Base-by-base conservation (phyloP, 2,888 invertebrate genomes). In the Morpho helenor region DNA sequence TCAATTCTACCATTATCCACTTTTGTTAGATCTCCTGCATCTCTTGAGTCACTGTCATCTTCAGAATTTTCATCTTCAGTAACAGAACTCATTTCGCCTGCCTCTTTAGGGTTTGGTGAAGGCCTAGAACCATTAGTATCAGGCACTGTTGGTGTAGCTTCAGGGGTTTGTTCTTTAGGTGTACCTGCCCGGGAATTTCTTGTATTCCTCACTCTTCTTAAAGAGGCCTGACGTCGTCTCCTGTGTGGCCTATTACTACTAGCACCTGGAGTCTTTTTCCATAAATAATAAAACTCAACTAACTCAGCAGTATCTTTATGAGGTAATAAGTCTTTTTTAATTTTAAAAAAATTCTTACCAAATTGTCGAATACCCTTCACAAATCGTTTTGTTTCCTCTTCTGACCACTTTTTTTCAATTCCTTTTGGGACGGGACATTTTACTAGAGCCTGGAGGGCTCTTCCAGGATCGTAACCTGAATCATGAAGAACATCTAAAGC, bases 181-280 rank as follows among this genome's bases (percentile, higher is more conserved):
- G 93, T 94, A 66, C 94, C 95, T 69, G 96, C 95, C 77, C 97
- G 93, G 69, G 96, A 96, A 79, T 96, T 97, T 66, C 97, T 92
- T 57, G 97, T 97, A 75, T 96, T 96, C 67, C 97, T 93, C 68
- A 97, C 97, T 74, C 98, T 93, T 69, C 97, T 93, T 72, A 98
- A 89, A 53, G 97, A 97, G 70, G 96, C 96, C 82, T 96, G 97
- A 55, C 97, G 92, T 66, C 98, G 92, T 78, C 98, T 93, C 67
- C 98, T 93, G 79, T 98, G 98, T 39, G 98, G 98, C 70, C 99
- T 94, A 84, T 98, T 98, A 81, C 97, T 98, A 83, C 97, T 97
- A 64, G 99, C 99, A 74, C 98, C 98, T 22, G 99, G 98, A 45
- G 99, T 98, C 91, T 99, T 99, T 92, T 99, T 99, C 99, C 99